Conservation (phyloP, 2,797 vertebrate genomes). For the Podargus strigoides region DNA sequence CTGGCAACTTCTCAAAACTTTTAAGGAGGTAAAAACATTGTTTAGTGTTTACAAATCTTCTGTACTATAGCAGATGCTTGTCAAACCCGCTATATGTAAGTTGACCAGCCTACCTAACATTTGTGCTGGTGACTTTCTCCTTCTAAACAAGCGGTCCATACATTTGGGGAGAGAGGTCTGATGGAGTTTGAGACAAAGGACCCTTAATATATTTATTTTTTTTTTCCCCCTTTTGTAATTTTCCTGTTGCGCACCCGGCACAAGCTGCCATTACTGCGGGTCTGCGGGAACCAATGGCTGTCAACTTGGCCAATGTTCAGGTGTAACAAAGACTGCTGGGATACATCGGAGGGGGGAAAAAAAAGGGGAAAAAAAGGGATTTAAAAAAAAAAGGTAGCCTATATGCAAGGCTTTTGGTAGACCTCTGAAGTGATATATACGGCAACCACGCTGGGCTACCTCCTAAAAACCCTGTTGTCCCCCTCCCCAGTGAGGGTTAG, state of each 20-base stretch:
- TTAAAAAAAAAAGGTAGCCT: slow-evolving; percentile 18
- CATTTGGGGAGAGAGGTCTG: slow-evolving; percentile 19
- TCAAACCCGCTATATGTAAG: slow-evolving; percentile 67
- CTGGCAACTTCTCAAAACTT: slow-evolving; percentile 82
- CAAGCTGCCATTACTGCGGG: slow-evolving; percentile 65
- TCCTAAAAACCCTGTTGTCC: background rate
- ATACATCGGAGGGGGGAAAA: slow-evolving; percentile 42
- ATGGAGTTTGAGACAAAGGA: slow-evolving; percentile 66
- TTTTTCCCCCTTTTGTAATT: slow-evolving; percentile 14
- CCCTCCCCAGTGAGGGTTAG: background rate
- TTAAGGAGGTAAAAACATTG: slow-evolving; percentile 80
- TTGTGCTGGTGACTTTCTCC: slow-evolving; percentile 35
- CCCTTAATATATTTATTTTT: slow-evolving; percentile 48
- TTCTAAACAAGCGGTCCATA: slow-evolving; percentile 42
- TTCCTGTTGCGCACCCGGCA: slow-evolving; percentile 54
- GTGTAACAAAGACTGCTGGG: slow-evolving; percentile 69
- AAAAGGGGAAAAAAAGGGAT: background rate
- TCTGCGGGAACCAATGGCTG: slow-evolving; percentile 66
- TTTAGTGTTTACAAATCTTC: slow-evolving; percentile 79
- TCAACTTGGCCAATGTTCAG: slow-evolving; percentile 68
- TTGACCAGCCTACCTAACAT: slow-evolving; percentile 72
- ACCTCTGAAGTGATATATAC: background rate
- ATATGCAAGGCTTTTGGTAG: background rate
- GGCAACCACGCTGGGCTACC: background rate
- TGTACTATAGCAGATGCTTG: slow-evolving; percentile 73